Conservation (phyloP, 2,113 vertebrate genomes). For the Calypte anna region DNA sequence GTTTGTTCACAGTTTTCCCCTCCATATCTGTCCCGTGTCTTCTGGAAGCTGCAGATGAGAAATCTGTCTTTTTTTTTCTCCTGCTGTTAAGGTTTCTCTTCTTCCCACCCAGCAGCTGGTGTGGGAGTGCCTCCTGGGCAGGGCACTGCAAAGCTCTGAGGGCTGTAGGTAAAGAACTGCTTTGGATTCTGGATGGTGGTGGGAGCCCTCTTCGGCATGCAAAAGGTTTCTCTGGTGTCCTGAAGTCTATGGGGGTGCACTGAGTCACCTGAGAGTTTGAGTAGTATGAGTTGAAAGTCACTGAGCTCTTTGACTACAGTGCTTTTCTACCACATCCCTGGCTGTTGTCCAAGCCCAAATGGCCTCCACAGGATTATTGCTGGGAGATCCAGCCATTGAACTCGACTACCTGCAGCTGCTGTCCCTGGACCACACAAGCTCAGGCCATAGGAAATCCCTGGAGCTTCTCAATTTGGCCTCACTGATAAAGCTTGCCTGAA, state of each 20-base stretch:
- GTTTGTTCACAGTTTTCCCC: background rate
- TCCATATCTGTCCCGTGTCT: background rate
- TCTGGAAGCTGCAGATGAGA: background rate
- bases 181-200: fast-evolving
- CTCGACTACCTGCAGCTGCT: background rate
- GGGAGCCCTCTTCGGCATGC: background rate
- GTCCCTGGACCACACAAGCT: background rate
- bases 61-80: background rate
- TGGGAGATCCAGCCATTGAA: fast-evolving
- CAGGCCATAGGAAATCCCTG: background rate
- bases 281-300: background rate
- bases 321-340: background rate
- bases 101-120: fast-evolving
- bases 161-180: no score
- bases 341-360: background rate
- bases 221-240: background rate
- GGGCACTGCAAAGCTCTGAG: background rate
- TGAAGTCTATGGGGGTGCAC: background rate
- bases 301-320: background rate
- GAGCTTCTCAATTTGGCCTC: fast-evolving
- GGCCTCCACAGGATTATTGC: background rate
- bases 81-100: background rate
- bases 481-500: background rate
- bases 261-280: background rate
- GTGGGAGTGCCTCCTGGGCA: background rate